A percentile compares a stretch with the other conserved stretches of the same genome.
These are phyloP conservation scores for Idris sp. DNA, from an alignment of 1,140 invertebrate species.

Conservation along the genomic window DNA sequence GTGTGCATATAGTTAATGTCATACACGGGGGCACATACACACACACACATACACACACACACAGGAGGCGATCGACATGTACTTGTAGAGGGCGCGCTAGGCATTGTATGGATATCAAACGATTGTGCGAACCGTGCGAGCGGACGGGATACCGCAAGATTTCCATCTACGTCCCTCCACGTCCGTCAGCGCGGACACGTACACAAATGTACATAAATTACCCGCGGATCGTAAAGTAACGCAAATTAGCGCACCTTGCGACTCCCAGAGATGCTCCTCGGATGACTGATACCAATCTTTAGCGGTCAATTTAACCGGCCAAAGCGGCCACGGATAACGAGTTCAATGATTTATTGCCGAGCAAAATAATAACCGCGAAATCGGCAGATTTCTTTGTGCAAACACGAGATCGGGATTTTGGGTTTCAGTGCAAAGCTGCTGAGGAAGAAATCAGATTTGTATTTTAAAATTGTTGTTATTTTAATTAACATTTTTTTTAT, in stretches of 20 bases:
- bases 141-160: slow-evolving; percentile 61
- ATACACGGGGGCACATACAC: slow-evolving; percentile 35
- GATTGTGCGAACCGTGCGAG: slow-evolving; percentile 62
- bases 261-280: slow-evolving; percentile 50
- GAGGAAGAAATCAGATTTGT: too few relatives aligned
- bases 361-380: slow-evolving; percentile 20
- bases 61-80: slow-evolving; percentile 10
- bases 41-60: slow-evolving; percentile 8
- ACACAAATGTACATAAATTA: slow-evolving; percentile 60
- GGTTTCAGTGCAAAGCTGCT: too few relatives aligned
- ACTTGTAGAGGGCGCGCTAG: slow-evolving; percentile 36
- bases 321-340: slow-evolving; percentile 26
- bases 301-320: slow-evolving; percentile 41
- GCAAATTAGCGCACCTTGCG: slow-evolving; percentile 62
- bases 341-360: slow-evolving; percentile 28
- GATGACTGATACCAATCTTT: slow-evolving; percentile 52
- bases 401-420: too few relatives aligned
- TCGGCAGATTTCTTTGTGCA: background rate
- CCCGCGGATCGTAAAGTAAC: slow-evolving; percentile 56
- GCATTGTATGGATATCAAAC: slow-evolving; percentile 69
- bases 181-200: slow-evolving; percentile 58
- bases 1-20: slow-evolving; percentile 41
- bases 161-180: slow-evolving; percentile 64
- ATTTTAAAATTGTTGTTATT: too few relatives aligned
- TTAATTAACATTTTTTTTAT: too few relatives aligned